These are phyloP conservation scores for Hirudinaria manillensis DNA, from an alignment of 2,888 invertebrate species.

Conservation along the genomic window DNA sequence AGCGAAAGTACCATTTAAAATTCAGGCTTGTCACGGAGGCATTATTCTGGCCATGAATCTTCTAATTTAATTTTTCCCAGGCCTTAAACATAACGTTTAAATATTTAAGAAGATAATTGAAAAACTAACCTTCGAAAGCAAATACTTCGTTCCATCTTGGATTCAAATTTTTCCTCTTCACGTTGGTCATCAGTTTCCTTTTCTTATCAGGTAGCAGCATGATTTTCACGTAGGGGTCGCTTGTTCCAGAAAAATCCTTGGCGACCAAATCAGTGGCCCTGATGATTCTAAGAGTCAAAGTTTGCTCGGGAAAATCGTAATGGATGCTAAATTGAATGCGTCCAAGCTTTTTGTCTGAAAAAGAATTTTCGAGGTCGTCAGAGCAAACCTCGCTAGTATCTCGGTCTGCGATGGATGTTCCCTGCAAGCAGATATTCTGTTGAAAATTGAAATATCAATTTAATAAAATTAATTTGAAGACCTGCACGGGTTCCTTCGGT, in stretches of 20 bases:
- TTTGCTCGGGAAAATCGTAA: slow-evolving; percentile 50
- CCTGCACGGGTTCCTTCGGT: too few relatives aligned
- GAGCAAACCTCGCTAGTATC: background rate
- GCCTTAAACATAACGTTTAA: too few relatives aligned
- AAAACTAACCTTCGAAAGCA: slow-evolving; percentile 55
- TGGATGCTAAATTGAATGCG: slow-evolving; percentile 48
- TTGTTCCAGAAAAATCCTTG: slow-evolving; percentile 53
- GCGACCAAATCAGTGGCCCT: slow-evolving; percentile 50
- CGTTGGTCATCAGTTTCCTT: slow-evolving; percentile 51
- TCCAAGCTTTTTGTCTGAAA: slow-evolving; percentile 39
- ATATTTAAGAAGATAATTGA: too few relatives aligned
- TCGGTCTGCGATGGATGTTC: slow-evolving; percentile 1
- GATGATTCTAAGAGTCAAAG: slow-evolving; percentile 48
- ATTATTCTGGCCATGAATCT: too few relatives aligned
- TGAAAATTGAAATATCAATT: too few relatives aligned
- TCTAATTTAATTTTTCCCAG: too few relatives aligned
- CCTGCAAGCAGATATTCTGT: background rate
- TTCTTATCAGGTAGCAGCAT: slow-evolving; percentile 39
- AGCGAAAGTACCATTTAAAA: too few relatives aligned
- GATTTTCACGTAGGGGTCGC: slow-evolving; percentile 53
- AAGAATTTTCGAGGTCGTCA: slow-evolving; percentile 3
- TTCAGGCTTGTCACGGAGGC: too few relatives aligned
- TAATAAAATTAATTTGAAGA: too few relatives aligned
- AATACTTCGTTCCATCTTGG: slow-evolving; percentile 54
- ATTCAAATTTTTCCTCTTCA: slow-evolving; percentile 53